phyloP scores from a whole-genome alignment of 2,113 vertebrate genomes.

The Charadrius vociferus region DNA sequence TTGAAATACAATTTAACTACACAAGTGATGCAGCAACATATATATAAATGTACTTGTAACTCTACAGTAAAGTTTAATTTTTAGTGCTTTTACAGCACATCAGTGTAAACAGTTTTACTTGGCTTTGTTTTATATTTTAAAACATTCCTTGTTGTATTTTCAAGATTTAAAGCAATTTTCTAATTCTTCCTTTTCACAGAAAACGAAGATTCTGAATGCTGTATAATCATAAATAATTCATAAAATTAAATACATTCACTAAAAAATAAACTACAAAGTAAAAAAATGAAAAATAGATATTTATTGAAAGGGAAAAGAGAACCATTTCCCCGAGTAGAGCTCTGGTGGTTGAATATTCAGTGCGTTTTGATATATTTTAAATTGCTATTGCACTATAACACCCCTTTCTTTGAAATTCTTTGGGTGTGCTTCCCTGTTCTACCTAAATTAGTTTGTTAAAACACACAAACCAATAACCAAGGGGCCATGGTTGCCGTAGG shows the following conservation, averaged over 20 bases:
- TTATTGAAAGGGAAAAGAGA: constrained; percentile 97
- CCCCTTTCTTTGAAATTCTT: constrained; percentile 93
- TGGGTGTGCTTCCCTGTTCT: constrained; percentile 95
- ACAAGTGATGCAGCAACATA: constrained; percentile 88
- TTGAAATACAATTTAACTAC: constrained; percentile 88
- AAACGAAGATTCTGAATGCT: constrained; percentile 99
- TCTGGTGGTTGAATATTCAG: constrained; percentile 98
- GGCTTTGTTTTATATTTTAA: constrained; percentile 99
- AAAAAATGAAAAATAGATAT: constrained; percentile 89
- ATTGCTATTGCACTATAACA: constrained; percentile 99
- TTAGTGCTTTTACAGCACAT: constrained; percentile 90
- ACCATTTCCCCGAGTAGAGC: constrained; percentile 89
- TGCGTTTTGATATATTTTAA: constrained; percentile 94
- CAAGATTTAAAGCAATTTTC: constrained; percentile 98
- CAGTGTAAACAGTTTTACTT: constrained; percentile 99
- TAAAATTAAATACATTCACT: constrained; percentile 99
- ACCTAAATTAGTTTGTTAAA: constrained; percentile 88
- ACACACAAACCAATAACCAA: constrained; percentile 84
- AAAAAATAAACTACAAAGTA: constrained; percentile 99
- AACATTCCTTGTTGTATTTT: constrained; percentile 94
- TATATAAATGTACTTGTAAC: constrained; percentile 90
- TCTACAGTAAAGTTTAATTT: constrained; percentile 93
- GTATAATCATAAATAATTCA: constrained; percentile 99
- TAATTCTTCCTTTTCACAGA: constrained; percentile 99
- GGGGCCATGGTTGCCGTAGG: constrained; percentile 78